Evolutionary conservation across 1,140 invertebrate species (phyloP).

Genomic region (Contarinia nasturtii): DNA sequence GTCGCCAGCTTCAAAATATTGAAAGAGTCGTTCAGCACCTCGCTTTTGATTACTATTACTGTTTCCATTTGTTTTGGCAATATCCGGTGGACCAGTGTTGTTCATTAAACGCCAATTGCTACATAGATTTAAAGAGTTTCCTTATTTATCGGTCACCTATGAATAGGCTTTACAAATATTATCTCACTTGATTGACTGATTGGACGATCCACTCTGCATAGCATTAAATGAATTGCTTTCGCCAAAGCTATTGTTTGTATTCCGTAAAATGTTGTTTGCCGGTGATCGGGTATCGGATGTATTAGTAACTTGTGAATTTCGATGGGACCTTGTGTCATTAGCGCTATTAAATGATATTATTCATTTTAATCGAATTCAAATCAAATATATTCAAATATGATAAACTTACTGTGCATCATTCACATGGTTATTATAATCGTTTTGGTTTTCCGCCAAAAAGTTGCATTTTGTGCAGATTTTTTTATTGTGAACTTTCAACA

Average conservation of each 20-base stretch:
- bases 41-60: slow-evolving; percentile 15
- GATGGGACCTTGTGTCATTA: slow-evolving; percentile 16
- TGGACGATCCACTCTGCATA: slow-evolving; percentile 16
- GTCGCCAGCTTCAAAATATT: slow-evolving; percentile 24
- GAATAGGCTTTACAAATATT: too few relatives aligned
- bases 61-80: background rate
- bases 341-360: slow-evolving; percentile 10
- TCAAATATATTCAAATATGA: too few relatives aligned
- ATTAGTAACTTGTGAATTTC: slow-evolving; percentile 3
- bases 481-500: slow-evolving; percentile 79
- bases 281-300: slow-evolving; percentile 8
- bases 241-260: slow-evolving; percentile 20
- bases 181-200: too few relatives aligned
- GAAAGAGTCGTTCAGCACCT: slow-evolving; percentile 23
- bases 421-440: slow-evolving; percentile 55
- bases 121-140: slow-evolving; percentile 22
- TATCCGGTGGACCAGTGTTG: background rate
- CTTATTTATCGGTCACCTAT: too few relatives aligned
- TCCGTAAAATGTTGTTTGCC: slow-evolving; percentile 22
- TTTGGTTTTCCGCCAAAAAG: slow-evolving; percentile 62
- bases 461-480: slow-evolving; percentile 70
- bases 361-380: slow-evolving; percentile 4
- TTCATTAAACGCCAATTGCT: slow-evolving; percentile 16
- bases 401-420: slow-evolving; percentile 41
- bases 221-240: slow-evolving; percentile 21